These are phyloP conservation scores for Drosophila pectinifera DNA, from an alignment of 1,140 invertebrate species.

Conservation along the genomic window DNA sequence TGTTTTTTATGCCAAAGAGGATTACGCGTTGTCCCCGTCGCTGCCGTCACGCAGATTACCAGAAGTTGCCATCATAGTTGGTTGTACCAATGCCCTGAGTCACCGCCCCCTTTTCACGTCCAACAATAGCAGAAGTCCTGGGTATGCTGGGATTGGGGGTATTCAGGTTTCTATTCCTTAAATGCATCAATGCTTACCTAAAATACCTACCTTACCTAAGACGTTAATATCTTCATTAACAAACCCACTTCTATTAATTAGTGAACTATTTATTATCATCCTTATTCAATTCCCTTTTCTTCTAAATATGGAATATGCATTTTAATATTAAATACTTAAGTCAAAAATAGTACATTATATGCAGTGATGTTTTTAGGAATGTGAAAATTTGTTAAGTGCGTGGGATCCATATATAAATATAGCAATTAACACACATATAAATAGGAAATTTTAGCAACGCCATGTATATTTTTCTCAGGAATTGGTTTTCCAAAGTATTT, in stretches of 20 bases:
- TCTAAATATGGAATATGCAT: no score
- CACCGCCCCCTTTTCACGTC: constrained; percentile 16
- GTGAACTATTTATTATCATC: no score
- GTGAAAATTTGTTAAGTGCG: neutral
- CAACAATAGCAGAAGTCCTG: neutral
- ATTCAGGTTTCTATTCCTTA: neutral
- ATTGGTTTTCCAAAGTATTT: constrained; percentile 3
- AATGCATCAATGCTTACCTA: neutral
- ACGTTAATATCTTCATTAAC: no score
- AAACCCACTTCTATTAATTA: no score
- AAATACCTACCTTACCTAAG: no score
- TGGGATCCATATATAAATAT: neutral
- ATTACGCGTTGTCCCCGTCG: constrained; percentile 71
- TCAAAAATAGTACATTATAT: neutral
- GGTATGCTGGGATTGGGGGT: neutral
- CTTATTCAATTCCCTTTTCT: no score
- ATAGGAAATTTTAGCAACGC: neutral
- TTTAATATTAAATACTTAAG: neutral
- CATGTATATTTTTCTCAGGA: neutral
- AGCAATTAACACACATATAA: neutral
- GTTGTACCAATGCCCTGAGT: constrained; percentile 31
- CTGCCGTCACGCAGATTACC: constrained; percentile 74
- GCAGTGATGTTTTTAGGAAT: neutral
- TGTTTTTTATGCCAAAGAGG: constrained; percentile 85
- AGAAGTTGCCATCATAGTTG: constrained; percentile 41